Conservation (phyloP, 2,797 vertebrate species). For the Thamnophis elegans region DNA sequence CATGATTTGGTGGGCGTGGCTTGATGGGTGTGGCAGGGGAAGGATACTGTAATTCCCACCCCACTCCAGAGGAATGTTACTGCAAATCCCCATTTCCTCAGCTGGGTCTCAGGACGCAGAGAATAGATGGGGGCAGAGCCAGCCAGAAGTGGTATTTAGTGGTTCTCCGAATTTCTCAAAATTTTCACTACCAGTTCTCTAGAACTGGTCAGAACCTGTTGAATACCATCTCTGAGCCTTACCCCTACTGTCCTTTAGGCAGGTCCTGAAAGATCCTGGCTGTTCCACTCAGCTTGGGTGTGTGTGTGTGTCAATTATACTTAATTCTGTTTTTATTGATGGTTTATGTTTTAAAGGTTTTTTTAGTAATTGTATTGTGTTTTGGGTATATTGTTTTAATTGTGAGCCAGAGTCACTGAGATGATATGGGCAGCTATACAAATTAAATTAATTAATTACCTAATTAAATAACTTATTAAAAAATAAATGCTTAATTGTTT, state of each 20-base stretch:
- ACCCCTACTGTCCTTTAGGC: background rate
- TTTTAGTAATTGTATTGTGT: background rate
- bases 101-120: too few relatives aligned
- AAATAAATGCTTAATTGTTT: background rate
- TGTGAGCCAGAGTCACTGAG: background rate
- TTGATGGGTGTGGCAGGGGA: too few relatives aligned
- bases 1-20: too few relatives aligned
- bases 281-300: background rate
- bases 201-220: too few relatives aligned
- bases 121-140: too few relatives aligned
- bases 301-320: background rate
- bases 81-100: too few relatives aligned
- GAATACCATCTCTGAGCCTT: too few relatives aligned
- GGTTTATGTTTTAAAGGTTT: background rate
- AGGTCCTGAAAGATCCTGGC: background rate
- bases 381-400: background rate
- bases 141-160: too few relatives aligned
- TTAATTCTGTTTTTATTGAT: background rate
- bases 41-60: too few relatives aligned
- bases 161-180: too few relatives aligned
- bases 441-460: background rate
- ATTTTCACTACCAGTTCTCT: too few relatives aligned
- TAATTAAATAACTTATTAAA: background rate
- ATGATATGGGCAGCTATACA: background rate
- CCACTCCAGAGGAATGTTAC: too few relatives aligned